These are phyloP conservation scores for Lophius americanus DNA, from an alignment of 2,797 vertebrate genomes.

Conservation along the genomic window DNA sequence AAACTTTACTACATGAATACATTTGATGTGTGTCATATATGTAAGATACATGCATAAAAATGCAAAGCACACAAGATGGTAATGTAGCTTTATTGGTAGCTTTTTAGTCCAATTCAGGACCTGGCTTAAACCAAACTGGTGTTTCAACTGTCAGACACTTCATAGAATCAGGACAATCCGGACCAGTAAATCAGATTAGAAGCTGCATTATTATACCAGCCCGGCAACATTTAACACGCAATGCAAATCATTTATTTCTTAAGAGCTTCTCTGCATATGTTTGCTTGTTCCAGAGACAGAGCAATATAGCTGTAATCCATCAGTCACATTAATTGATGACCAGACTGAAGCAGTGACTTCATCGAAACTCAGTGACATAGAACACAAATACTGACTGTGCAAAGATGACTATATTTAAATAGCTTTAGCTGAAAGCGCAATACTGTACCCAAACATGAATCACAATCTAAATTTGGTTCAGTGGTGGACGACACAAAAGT, in stretches of 20 bases:
- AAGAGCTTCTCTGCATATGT: background rate
- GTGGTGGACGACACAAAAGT: background rate
- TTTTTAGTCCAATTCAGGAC: too few relatives aligned
- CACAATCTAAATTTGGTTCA: constrained; percentile 22
- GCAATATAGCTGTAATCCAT: background rate
- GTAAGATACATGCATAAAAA: too few relatives aligned
- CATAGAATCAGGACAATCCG: background rate
- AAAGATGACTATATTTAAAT: constrained; percentile 35
- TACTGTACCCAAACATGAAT: constrained; percentile 25
- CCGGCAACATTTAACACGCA: background rate
- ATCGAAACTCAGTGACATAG: constrained; percentile 51
- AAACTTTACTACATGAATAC: too few relatives aligned
- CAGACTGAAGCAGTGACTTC: constrained; percentile 32
- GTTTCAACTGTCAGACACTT: background rate
- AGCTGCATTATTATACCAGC: background rate
- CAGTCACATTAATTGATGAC: constrained; percentile 27
- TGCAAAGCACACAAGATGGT: too few relatives aligned
- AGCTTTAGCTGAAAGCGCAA: constrained; percentile 27
- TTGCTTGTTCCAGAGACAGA: background rate
- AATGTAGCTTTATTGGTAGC: too few relatives aligned
- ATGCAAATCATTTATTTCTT: background rate
- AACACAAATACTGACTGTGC: constrained; percentile 41
- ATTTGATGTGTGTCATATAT: too few relatives aligned
- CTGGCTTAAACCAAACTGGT: background rate
- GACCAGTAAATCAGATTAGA: background rate